Conservation (phyloP, 2,113 vertebrate genomes). For the Aptenodytes forsteri region DNA sequence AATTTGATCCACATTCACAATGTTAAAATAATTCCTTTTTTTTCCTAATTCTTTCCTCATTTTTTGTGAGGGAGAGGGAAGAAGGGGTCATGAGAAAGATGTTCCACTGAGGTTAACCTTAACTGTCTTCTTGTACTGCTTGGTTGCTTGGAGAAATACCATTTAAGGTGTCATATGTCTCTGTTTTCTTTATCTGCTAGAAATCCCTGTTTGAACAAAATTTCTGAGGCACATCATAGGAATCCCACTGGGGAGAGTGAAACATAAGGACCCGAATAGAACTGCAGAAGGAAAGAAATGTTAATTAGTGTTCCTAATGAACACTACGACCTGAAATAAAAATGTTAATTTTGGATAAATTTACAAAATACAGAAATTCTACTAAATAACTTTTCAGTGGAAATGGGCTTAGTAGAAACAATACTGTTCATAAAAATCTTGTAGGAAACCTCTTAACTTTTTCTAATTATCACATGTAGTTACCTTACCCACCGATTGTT, state of each 20-base stretch:
- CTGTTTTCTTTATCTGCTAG: not conserved
- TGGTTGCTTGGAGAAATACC: not conserved
- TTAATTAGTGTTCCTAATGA: not conserved
- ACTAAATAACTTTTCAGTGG: not conserved
- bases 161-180: not conserved
- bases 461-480: not conserved
- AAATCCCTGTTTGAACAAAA: not conserved
- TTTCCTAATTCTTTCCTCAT: not conserved
- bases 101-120: not conserved
- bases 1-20: not conserved
- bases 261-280: not conserved
- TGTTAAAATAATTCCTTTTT: not conserved
- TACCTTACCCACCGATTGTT: not conserved
- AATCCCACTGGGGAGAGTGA: not conserved
- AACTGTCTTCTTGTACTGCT: not conserved
- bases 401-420: not conserved
- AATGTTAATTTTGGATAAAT: not conserved
- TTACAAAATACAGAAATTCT: not conserved
- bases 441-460: not conserved
- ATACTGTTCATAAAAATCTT: not conserved
- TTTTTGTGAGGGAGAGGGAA: rapidly evolving
- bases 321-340: not conserved
- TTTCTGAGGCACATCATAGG: not conserved
- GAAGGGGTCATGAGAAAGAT: rapidly evolving
- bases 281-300: not conserved